Evolutionary conservation across 1,140 invertebrate genomes (phyloP), one percentile per base, ranked within the genome.

Genomic region (Drosophila pallidifrons): DNA sequence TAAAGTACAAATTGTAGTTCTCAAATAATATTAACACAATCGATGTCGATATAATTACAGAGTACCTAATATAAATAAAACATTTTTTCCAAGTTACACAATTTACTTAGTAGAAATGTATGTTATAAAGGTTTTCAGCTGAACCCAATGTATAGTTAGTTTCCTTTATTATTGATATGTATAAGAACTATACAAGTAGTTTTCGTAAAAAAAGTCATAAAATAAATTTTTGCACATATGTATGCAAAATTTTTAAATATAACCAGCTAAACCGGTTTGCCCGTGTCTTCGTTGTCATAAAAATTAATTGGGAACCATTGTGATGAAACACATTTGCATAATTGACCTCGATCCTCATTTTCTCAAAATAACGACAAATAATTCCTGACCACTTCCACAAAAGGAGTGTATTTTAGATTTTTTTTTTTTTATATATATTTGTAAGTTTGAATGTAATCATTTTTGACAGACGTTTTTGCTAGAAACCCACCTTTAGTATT

Each of bases 281-380:
- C 51, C 51, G 51, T 30, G 51, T 52, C 51, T 30, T 52, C 28
- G 25, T 52, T 52, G 51, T 52, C 51, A 52, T 52, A 30, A 2
- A 52, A 52, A 52, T 52, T 32, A 52, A 52, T 52, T 52, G 25
- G 28, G 51, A 52, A 52, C 51, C 28, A 52, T 52, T 52, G 51
- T 52, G 51, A 52, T 32, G 51, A 52, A 52, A 52, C 47, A 30
- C 51, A 52, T 52, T 52, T 28, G 25, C 51, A 52, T 13, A 52
- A 52, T 52, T n/a, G 51, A 52, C 51, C 51, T 52, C 51, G 51
- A 52, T 52, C 51, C 25, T 20, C 28, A 52, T 52, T 28, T 51
- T 5, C 20, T n/a, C 51, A 52, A 52, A 10, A 30, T 32, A 52
- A 6, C 25, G 28, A 7, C 2, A 52, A 52, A 52, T n/a, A 28